phyloP scores from a whole-genome alignment of 1,140 invertebrate species.

The Plutomurus gul region DNA sequence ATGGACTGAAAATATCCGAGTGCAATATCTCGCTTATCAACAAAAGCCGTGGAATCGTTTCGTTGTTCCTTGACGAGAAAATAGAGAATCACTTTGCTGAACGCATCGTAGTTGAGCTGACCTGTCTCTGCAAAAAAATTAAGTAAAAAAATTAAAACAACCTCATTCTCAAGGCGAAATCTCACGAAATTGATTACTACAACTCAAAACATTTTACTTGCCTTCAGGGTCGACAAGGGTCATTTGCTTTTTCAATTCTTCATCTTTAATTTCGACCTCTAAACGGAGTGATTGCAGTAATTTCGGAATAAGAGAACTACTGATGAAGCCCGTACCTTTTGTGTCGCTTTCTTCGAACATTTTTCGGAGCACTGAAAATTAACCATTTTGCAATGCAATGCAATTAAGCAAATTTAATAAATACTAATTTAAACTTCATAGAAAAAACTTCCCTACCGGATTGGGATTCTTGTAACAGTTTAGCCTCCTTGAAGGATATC shows the following conservation, averaged over 20 bases:
- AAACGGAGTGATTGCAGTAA: not conserved
- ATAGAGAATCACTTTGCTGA: conserved; percentile 1
- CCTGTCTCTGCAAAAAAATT: not conserved
- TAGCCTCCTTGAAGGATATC: not conserved
- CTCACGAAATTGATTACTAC: no score
- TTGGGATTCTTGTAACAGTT: not conserved
- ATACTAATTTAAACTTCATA: not conserved
- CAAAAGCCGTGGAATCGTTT: not conserved
- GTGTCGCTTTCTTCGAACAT: not conserved
- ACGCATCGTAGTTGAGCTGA: not conserved
- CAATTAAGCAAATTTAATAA: not conserved
- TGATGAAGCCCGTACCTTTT: not conserved
- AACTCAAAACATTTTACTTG: no score
- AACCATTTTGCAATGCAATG: no score
- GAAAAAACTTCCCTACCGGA: not conserved
- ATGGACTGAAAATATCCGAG: not conserved
- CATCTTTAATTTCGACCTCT: not conserved
- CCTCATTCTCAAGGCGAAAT: no score
- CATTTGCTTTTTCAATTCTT: not conserved
- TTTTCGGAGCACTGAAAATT: not conserved
- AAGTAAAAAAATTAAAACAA: no score
- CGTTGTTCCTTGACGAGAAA: not conserved
- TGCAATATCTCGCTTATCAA: not conserved
- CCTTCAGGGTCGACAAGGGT: not conserved
- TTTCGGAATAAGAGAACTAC: not conserved